Evolutionary conservation across 2,797 vertebrate genomes (phyloP).

Genomic region (Ceryle rudis): DNA sequence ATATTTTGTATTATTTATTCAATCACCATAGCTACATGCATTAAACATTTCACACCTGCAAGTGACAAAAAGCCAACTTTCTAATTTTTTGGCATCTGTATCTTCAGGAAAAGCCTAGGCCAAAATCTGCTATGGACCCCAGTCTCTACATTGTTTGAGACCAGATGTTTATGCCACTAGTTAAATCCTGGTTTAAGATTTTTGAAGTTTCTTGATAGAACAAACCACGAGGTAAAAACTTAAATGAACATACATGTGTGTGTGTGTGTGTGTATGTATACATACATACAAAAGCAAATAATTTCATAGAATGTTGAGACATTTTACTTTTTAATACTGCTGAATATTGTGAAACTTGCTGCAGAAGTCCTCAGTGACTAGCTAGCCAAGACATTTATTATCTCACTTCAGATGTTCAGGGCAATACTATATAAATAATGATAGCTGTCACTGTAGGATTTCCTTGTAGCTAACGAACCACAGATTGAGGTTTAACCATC

Average conservation of each 20-base stretch:
- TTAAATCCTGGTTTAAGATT: neutral
- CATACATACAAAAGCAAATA: neutral
- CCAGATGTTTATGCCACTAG: neutral
- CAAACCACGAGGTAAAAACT: neutral
- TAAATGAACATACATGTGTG: neutral
- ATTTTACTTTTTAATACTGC: neutral
- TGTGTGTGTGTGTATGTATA: neutral
- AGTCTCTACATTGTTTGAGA: neutral
- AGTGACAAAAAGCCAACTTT: conserved; percentile 34
- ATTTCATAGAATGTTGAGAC: neutral
- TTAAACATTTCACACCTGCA: conserved; percentile 64
- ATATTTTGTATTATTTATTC: conserved; percentile 56
- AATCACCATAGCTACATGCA: conserved; percentile 44
- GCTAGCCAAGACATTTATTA: neutral
- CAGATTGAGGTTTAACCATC: neutral
- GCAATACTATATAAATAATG: neutral
- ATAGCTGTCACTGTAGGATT: neutral
- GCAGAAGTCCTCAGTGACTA: neutral
- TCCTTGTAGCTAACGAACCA: conserved; percentile 23
- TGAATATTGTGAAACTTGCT: neutral
- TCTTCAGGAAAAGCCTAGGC: neutral
- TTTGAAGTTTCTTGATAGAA: neutral
- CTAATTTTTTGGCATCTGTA: conserved; percentile 39
- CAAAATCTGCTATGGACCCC: neutral
- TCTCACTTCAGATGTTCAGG: neutral